A percentile compares a stretch with the other conserved stretches of the same genome.
Conservation (phyloP, 2,888 invertebrate genomes). For the Ennomos erosarius region DNA sequence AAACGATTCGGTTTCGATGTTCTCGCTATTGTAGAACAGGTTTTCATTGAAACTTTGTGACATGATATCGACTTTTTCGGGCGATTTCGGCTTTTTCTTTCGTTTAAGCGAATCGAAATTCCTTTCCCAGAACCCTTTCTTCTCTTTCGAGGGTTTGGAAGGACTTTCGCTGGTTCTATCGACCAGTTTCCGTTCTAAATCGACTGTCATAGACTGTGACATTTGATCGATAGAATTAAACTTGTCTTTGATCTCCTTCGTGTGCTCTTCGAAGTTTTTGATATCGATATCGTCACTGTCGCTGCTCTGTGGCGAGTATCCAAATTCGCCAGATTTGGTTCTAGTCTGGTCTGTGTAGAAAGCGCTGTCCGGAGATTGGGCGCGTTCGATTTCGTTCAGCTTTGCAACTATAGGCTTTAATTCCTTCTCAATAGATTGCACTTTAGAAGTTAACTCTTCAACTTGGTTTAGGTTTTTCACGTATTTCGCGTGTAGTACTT, state of each 20-base stretch:
- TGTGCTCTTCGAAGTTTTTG: slow-evolving; percentile 73
- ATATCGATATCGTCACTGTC: slow-evolving; percentile 78
- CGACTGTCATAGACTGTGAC: slow-evolving; percentile 83
- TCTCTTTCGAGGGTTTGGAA: slow-evolving; percentile 61
- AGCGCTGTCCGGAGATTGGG: slow-evolving; percentile 77
- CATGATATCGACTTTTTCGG: slow-evolving; percentile 78
- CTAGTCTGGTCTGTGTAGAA: slow-evolving; percentile 85
- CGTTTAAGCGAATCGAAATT: slow-evolving; percentile 82
- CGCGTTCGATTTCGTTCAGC: slow-evolving; percentile 74
- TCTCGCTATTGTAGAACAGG: slow-evolving; percentile 77
- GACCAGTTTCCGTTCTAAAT: slow-evolving; percentile 71
- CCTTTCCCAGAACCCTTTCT: slow-evolving; percentile 83
- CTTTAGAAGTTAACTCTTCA: slow-evolving; percentile 88
- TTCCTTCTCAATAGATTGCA: slow-evolving; percentile 88
- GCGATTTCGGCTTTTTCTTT: slow-evolving; percentile 74
- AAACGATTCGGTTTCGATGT: slow-evolving; percentile 75
- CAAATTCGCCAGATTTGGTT: slow-evolving; percentile 78
- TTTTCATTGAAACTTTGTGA: slow-evolving; percentile 84
- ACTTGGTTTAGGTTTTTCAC: slow-evolving; percentile 80
- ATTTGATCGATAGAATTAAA: slow-evolving; percentile 82
- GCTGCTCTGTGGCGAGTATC: slow-evolving; percentile 78
- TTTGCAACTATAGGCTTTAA: slow-evolving; percentile 80
- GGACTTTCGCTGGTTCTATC: slow-evolving; percentile 70
- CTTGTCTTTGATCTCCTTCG: slow-evolving; percentile 74
- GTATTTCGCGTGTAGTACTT: slow-evolving; percentile 88